These are phyloP conservation scores for Orthosia gothica DNA, from an alignment of 2,888 invertebrate species.

Conservation along the genomic window DNA sequence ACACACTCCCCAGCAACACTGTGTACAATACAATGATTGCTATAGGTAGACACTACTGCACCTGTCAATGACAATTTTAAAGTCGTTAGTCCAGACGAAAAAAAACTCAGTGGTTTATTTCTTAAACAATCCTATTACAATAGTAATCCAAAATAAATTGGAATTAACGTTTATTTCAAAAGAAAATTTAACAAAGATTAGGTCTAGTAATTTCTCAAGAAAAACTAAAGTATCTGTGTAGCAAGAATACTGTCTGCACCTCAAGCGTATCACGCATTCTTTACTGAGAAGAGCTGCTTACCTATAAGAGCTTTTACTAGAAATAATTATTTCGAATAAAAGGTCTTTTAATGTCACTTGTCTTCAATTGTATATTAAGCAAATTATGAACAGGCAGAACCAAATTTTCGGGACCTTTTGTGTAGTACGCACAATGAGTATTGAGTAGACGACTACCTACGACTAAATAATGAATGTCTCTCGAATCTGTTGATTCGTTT, in stretches of 20 bases:
- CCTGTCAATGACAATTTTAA: background rate
- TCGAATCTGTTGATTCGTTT: slow-evolving; percentile 55
- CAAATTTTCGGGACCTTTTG: slow-evolving; percentile 56
- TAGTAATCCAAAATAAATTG: slow-evolving; percentile 9
- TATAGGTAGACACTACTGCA: too few relatives aligned
- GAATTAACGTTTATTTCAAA: background rate
- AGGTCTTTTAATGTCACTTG: slow-evolving; percentile 37
- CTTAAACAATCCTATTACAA: background rate
- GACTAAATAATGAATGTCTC: slow-evolving; percentile 59
- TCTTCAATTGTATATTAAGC: slow-evolving; percentile 46
- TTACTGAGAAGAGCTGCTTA: background rate
- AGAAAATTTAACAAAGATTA: background rate
- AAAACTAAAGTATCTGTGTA: background rate
- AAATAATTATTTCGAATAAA: slow-evolving; percentile 40
- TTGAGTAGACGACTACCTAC: slow-evolving; percentile 46
- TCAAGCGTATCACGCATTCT: background rate
- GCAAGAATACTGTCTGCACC: background rate
- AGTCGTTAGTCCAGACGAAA: background rate
- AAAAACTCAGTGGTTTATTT: background rate
- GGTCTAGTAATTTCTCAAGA: background rate
- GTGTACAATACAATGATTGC: too few relatives aligned
- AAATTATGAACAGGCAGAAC: slow-evolving; percentile 47
- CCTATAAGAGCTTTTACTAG: slow-evolving; percentile 3
- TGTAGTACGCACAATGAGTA: slow-evolving; percentile 60
- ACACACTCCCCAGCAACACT: too few relatives aligned